Percentiles rank a stretch among this genome's conserved stretches.
Conservation (phyloP, 2,113 vertebrate genomes). For the Tachysurus vachellii region DNA sequence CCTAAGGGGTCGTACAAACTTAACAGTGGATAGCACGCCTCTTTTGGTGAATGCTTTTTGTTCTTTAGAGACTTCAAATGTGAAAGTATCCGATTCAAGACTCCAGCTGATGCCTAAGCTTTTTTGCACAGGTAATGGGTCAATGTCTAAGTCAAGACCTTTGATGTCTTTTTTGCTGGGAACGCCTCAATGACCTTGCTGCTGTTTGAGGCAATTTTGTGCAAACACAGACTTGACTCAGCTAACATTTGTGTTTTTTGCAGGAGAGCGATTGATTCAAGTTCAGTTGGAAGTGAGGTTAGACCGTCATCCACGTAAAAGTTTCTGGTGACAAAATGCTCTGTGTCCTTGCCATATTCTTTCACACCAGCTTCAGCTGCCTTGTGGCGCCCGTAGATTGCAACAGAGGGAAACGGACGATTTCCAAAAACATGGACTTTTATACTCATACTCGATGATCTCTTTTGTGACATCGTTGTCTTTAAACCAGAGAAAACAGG, state of each 20-base stretch:
- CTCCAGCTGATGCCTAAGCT: too few relatives aligned
- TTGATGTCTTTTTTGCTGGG: neutral
- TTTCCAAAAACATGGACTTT: too few relatives aligned
- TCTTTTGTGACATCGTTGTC: too few relatives aligned
- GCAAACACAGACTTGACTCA: neutral
- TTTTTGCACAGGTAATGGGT: neutral
- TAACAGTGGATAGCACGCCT: neutral
- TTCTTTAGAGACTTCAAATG: too few relatives aligned
- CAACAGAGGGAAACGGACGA: too few relatives aligned
- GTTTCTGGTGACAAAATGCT: too few relatives aligned
- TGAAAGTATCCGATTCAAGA: too few relatives aligned
- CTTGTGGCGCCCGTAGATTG: too few relatives aligned
- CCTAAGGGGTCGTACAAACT: neutral
- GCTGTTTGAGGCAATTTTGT: constrained; percentile 16
- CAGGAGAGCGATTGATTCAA: neutral
- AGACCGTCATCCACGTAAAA: constrained; percentile 34
- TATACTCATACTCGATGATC: too few relatives aligned
- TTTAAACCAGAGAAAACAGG: neutral
- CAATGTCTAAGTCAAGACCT: neutral
- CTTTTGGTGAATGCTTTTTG: neutral
- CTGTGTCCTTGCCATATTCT: too few relatives aligned
- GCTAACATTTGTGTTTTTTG: neutral
- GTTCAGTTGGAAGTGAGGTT: neutral
- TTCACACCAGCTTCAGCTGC: too few relatives aligned
- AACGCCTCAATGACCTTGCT: neutral